phyloP scores from a whole-genome alignment of 2,888 invertebrate genomes.

The Orgyia antiqua region DNA sequence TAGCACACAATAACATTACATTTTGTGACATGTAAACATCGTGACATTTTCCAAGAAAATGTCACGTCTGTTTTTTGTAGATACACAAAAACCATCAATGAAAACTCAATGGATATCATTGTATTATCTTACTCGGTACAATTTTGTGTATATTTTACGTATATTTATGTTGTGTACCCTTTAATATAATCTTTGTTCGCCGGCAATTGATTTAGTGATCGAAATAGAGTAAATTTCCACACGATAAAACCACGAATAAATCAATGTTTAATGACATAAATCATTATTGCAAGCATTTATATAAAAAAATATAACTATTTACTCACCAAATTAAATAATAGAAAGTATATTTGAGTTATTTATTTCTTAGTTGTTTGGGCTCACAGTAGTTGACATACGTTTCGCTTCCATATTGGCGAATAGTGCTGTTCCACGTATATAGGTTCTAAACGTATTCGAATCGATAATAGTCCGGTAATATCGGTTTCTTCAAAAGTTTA shows the following conservation, averaged over 20 bases:
- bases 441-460: background rate
- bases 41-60: constrained; percentile 26
- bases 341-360: constrained; percentile 58
- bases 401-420: constrained; percentile 69
- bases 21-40: constrained; percentile 27
- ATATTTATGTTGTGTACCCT: constrained; percentile 24
- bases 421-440: constrained; percentile 36
- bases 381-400: constrained; percentile 67
- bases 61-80: constrained; percentile 19
- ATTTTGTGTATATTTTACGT: constrained; percentile 27
- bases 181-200: constrained; percentile 37
- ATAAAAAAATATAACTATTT: constrained; percentile 25
- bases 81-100: constrained; percentile 32
- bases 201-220: constrained; percentile 46
- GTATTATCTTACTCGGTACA: constrained; percentile 34
- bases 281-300: constrained; percentile 10
- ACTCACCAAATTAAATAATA: constrained; percentile 58
- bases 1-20: constrained; percentile 12
- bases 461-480: too few species aligned
- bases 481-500: too few species aligned
- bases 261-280: constrained; percentile 9
- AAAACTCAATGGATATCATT: constrained; percentile 27
- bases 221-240: constrained; percentile 30
- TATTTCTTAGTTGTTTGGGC: constrained; percentile 64
- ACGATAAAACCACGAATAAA: constrained; percentile 7